Base-by-base conservation (phyloP, 1,140 invertebrate species). In the Thalassaphorura encarpata region DNA sequence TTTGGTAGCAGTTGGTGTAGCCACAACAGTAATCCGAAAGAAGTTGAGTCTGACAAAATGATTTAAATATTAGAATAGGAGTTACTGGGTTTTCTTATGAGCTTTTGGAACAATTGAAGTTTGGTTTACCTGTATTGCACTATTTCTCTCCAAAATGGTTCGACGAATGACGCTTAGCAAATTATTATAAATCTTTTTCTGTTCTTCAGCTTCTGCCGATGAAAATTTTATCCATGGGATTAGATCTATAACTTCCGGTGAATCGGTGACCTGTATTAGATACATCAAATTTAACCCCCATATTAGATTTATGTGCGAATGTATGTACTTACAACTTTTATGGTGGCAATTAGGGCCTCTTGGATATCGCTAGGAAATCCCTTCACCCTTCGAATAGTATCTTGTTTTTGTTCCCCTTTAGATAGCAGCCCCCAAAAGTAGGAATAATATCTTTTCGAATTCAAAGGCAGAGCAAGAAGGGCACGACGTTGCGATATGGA, bases 401-500 rank as follows among this genome's bases (percentile, higher is more conserved):
- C 60, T 57, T 46, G 60, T 58, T 46, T 61, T 64, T 40, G 48
- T 45, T 2, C 29, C 26, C n/a, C 63, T 60, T 45, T 61, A 56
- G 45, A 64, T 61, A 15, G 63, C 59, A 26, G 56, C 63, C 27
- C 59, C 59, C 24, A 64, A 42, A 11, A 64, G 43, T 26, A 64
- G 54, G n/a, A 61, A 50, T 23, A 61, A 33, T 15, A 64, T 19
- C 40, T 61, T 61, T 31, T 64, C 63, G 16, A 61, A 57, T 45
- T 64, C 63, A 18, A 36, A 31, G 2, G 61, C 56, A 24, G 41
- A 50, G 39, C 63, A 64, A 4, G 33, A 23, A 11, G 43, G 52
- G 60, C 63, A 64, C 8, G 56, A 43, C 19, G 56, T 59, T 3
- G 53, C 51, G 43, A 64, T 61, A 24, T 64, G 63, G 31, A 64